Percentiles rank a stretch among this genome's conserved stretches.
phyloP scores from a whole-genome alignment of 2,113 vertebrate genomes.

The Tenebrosternarchus preto region DNA sequence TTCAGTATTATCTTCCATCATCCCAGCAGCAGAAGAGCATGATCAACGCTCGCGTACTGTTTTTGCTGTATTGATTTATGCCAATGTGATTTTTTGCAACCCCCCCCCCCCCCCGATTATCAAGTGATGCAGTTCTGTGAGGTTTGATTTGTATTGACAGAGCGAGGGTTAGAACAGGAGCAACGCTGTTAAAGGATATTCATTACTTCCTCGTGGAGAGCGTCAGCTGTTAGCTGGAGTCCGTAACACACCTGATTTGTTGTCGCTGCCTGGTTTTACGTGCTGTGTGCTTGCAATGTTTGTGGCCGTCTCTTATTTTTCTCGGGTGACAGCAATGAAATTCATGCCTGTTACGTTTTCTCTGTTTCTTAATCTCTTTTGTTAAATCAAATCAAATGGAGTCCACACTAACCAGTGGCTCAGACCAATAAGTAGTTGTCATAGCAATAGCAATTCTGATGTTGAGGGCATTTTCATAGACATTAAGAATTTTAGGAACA shows the following conservation, averaged over 20 bases:
- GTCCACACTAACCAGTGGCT: background rate
- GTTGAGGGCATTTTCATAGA: slow-evolving; percentile 25
- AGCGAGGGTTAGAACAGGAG: slow-evolving; percentile 37
- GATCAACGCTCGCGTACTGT: slow-evolving; percentile 40
- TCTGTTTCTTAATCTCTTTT: background rate
- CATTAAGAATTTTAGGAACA: slow-evolving; percentile 9
- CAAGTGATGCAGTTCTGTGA: slow-evolving; percentile 48
- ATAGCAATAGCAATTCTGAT: slow-evolving; percentile 11
- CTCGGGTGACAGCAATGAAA: background rate
- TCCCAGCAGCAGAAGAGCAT: slow-evolving; percentile 36
- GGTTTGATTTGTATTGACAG: slow-evolving; percentile 39
- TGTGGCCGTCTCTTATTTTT: slow-evolving; percentile 1
- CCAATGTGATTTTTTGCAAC: slow-evolving; percentile 30
- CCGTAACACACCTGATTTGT: slow-evolving; percentile 11
- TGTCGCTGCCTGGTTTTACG: background rate
- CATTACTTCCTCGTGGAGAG: slow-evolving; percentile 11
- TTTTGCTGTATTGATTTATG: slow-evolving; percentile 60
- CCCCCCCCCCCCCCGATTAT: slow-evolving; percentile 33
- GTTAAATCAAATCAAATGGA: background rate
- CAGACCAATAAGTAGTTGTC: background rate
- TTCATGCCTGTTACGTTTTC: background rate
- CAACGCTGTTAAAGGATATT: slow-evolving; percentile 42
- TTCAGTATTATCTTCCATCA: slow-evolving; percentile 54
- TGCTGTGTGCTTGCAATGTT: background rate
- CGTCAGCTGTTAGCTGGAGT: background rate